Percentiles rank a stretch among this genome's conserved stretches.
These are phyloP conservation scores for Eidolon helvum DNA, from an alignment of 2,113 vertebrate species.

Conservation along the genomic window DNA sequence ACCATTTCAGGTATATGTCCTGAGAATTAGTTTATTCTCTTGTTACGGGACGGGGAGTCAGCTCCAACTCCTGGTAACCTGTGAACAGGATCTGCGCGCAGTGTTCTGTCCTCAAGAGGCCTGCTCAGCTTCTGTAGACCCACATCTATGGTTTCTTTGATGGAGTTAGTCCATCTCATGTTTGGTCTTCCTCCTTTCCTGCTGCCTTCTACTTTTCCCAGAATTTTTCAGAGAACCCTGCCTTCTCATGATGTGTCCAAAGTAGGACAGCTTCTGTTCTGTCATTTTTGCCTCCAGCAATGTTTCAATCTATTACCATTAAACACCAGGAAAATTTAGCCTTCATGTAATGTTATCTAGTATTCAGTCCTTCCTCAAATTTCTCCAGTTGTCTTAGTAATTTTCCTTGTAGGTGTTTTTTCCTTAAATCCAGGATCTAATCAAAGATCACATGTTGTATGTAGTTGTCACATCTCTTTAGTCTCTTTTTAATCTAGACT, in stretches of 20 bases:
- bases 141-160: neutral
- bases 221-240: neutral
- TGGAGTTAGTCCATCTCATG: neutral
- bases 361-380: neutral
- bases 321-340: neutral
- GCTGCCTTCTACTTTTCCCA: neutral
- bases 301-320: neutral
- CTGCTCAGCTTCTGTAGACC: neutral
- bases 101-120: neutral
- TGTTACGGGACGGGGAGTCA: neutral
- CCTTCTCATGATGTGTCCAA: neutral
- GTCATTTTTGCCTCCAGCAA: neutral
- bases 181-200: neutral
- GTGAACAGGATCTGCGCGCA: neutral
- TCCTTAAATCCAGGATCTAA: neutral
- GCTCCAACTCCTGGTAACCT: neutral
- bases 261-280: neutral
- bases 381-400: neutral
- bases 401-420: neutral
- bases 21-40: neutral
- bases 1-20: neutral
- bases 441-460: neutral
- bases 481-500: neutral
- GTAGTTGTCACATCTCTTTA: neutral
- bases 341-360: neutral